Conservation (phyloP, 2,888 invertebrate species). For the Tyria jacobaeae region DNA sequence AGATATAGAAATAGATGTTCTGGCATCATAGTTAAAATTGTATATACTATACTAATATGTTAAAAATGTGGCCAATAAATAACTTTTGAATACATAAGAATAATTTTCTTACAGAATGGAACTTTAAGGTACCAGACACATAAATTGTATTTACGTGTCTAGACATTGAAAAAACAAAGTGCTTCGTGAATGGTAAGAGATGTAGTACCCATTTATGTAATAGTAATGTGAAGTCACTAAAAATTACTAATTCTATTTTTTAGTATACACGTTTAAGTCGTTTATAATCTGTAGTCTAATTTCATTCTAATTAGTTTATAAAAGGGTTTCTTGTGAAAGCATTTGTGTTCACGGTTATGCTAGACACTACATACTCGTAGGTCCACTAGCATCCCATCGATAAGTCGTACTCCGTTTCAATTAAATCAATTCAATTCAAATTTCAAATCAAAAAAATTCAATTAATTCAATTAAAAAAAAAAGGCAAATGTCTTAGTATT, state of each 20-base stretch:
- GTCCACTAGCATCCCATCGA: too few species aligned
- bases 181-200: constrained; percentile 35
- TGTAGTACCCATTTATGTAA: constrained; percentile 15
- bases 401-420: too few species aligned
- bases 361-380: too few species aligned
- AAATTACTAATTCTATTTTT: constrained; percentile 3
- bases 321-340: too few species aligned
- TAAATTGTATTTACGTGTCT: constrained; percentile 51
- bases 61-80: constrained; percentile 9
- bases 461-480: too few species aligned
- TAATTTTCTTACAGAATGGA: constrained; percentile 20
- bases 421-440: too few species aligned
- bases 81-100: constrained; percentile 13
- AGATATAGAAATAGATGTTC: neutral
- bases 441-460: too few species aligned
- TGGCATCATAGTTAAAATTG: neutral
- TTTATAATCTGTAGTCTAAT: neutral
- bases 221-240: constrained; percentile 11
- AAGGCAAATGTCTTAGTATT: too few species aligned
- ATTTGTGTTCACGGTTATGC: too few species aligned
- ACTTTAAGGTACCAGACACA: constrained; percentile 47
- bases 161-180: constrained; percentile 43
- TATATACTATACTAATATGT: neutral
- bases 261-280: neutral
- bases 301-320: neutral